Evolutionary conservation across 1,140 invertebrate species (phyloP).

Genomic region (Hypothenemus hampei): DNA sequence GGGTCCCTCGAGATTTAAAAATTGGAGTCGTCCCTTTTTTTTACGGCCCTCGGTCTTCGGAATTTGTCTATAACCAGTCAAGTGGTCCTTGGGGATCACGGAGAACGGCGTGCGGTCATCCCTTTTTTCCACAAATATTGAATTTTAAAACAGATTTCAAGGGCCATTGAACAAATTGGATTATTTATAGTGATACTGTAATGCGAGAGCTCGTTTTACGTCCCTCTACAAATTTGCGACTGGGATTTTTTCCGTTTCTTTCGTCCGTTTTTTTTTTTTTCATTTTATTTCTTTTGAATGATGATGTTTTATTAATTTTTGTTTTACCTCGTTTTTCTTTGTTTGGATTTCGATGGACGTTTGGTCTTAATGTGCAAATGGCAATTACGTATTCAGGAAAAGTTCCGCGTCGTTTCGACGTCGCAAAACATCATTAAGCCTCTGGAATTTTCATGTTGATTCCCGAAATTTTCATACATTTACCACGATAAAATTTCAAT

Average conservation of each 20-base stretch:
- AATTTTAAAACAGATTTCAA: slow-evolving; percentile 30
- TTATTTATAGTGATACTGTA: slow-evolving; percentile 28
- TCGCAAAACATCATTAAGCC: slow-evolving; percentile 9
- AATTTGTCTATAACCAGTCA: slow-evolving; percentile 28
- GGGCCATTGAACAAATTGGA: slow-evolving; percentile 26
- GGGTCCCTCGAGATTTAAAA: too few species aligned
- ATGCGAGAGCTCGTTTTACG: too few species aligned
- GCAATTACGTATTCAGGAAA: not conserved
- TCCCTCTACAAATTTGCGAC: too few species aligned
- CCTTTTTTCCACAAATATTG: slow-evolving; percentile 29
- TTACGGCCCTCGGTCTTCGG: slow-evolving; percentile 15
- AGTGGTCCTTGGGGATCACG: slow-evolving; percentile 24
- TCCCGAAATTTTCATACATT: slow-evolving; percentile 12
- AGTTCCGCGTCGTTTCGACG: too few species aligned
- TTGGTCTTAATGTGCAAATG: too few species aligned
- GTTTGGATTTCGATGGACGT: too few species aligned
- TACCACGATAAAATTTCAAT: slow-evolving; percentile 17
- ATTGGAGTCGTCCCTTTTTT: slow-evolving; percentile 11
- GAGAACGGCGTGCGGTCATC: slow-evolving; percentile 21
- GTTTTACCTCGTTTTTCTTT: too few species aligned
- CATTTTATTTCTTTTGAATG: too few species aligned
- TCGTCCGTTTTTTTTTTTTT: too few species aligned
- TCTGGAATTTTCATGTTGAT: slow-evolving; percentile 9
- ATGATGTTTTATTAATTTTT: too few species aligned
- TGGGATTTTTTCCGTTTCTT: too few species aligned